Evolutionary conservation across 2,888 invertebrate species (phyloP), one percentile per base, ranked within the genome.

Genomic region (Catocala sponsa): DNA sequence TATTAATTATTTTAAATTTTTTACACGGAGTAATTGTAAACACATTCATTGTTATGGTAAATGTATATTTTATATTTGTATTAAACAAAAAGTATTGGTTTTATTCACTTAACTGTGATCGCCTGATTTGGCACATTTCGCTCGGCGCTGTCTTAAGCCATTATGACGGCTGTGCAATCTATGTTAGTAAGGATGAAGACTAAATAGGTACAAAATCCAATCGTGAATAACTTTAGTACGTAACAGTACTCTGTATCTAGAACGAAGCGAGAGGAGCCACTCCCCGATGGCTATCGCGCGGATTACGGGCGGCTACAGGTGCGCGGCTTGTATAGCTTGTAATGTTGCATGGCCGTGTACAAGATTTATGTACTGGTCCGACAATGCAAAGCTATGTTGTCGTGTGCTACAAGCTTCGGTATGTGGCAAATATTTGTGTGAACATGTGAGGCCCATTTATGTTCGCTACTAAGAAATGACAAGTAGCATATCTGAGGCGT

Each of bases 241-340:
- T 25, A 42, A 9, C 59, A 56, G 70, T 76, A 78, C 73, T 35
- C 55, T 1, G 62, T 76, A 79, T 77, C 74, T 73, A 59, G 72
- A 79, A 76, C 74, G 69, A 53, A 68, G 65, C 68, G 63, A 66
- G 70, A 61, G 70, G 67, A 68, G 76, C 79, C 80, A 63, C 80
- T 71, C 80, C 82, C 76, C 63, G 82, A 85, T 83, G 77, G 68
- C 63, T 85, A 85, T 85, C 72, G 53, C 62, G 42, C 33, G 66
- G 71, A 76, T 81, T 80, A 75, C 75, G 69, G 65, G 70, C 74
- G 59, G 61, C 43, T 65, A 70, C 75, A 72, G 74, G 78, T 76
- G 70, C 49, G 68, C 58, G 13, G 60, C 65, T 59, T 64, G 70
- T 76, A 52, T 57, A 13, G 15, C 25, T 33, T 25, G 41, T 35